phyloP scores from a whole-genome alignment of 2,888 invertebrate genomes.

The Strigamia crassipes region DNA sequence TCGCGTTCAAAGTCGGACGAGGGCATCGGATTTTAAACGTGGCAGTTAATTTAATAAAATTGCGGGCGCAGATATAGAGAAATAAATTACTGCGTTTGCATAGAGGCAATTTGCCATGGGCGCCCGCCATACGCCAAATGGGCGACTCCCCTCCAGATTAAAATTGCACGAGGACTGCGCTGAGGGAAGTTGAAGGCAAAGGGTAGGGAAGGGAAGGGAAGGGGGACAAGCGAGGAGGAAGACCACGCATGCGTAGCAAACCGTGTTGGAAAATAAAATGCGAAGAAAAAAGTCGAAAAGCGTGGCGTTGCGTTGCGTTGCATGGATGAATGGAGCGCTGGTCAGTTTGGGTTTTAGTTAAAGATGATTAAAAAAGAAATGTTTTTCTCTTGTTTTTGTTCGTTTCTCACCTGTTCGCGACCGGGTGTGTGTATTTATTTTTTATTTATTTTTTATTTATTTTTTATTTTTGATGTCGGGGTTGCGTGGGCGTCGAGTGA shows the following conservation, averaged over 20 bases:
- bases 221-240: conserved; percentile 38
- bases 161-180: conserved; percentile 45
- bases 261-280: conserved; percentile 1
- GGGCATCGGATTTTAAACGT: conserved; percentile 45
- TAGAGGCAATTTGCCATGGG: conserved; percentile 41
- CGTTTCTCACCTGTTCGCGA: conserved; percentile 6
- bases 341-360: background rate
- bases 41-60: conserved; percentile 51
- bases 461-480: background rate
- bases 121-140: conserved; percentile 32
- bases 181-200: conserved; percentile 41
- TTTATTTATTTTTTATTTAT: background rate
- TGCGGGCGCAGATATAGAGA: conserved; percentile 49
- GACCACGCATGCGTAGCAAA: conserved; percentile 39
- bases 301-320: conserved; percentile 33
- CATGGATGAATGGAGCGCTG: conserved; percentile 17
- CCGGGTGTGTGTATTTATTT: background rate
- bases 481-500: conserved; percentile 45
- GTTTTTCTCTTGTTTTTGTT: background rate
- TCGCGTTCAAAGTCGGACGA: conserved; percentile 41
- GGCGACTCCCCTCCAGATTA: conserved; percentile 42
- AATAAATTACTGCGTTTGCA: conserved; percentile 51
- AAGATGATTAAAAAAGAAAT: no score
- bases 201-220: conserved; percentile 36
- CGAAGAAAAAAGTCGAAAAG: background rate